Conservation (phyloP, 2,113 vertebrate genomes). For the Muntiacus reevesi region DNA sequence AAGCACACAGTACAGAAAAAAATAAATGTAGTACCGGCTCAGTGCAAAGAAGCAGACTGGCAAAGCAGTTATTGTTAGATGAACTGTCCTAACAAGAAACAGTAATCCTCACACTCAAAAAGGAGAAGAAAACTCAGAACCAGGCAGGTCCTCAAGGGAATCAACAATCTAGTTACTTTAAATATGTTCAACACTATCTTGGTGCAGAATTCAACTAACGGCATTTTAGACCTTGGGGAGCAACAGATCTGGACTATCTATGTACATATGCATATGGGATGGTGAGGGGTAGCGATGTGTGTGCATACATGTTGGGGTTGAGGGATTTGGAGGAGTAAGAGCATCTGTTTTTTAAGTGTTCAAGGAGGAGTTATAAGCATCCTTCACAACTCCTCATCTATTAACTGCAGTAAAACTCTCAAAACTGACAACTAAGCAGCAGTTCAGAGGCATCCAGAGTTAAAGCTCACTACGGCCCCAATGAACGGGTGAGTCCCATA, state of each 20-base stretch:
- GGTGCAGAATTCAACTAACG: neutral
- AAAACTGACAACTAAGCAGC: neutral
- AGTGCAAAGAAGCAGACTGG: slow-evolving; percentile 62
- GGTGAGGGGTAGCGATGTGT: neutral
- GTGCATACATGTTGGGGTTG: neutral
- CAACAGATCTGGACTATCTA: neutral
- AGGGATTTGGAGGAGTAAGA: neutral
- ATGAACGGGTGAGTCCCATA: neutral
- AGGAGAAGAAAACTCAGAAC: slow-evolving; percentile 73
- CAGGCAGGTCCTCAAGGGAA: slow-evolving; percentile 24
- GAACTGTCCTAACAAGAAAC: slow-evolving; percentile 35
- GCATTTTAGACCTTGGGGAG: neutral
- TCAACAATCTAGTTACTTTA: neutral
- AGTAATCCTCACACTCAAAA: slow-evolving; percentile 60
- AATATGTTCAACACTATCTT: neutral
- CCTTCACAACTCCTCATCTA: neutral
- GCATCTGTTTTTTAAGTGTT: neutral
- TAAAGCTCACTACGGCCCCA: neutral
- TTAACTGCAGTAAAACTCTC: neutral
- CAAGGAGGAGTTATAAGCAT: neutral
- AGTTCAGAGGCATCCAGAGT: neutral
- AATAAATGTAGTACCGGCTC: slow-evolving; percentile 42
- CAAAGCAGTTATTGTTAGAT: slow-evolving; percentile 70
- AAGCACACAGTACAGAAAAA: slow-evolving; percentile 51
- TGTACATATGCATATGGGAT: neutral